phyloP scores from a whole-genome alignment of 2,888 invertebrate species.

The Limenitis camilla region DNA sequence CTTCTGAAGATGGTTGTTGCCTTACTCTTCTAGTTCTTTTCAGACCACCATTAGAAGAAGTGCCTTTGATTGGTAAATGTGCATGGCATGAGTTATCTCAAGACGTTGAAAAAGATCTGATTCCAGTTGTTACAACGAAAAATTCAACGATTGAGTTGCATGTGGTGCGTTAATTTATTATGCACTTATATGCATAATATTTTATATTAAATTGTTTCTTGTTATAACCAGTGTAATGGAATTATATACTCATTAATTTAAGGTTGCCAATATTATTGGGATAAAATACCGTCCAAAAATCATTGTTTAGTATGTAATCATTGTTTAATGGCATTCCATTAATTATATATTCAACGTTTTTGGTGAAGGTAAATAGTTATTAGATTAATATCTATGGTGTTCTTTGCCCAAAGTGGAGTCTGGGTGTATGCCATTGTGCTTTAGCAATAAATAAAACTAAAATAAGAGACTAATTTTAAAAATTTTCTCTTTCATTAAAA shows the following conservation, averaged over 20 bases:
- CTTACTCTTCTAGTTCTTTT: constrained; percentile 88
- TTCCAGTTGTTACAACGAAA: constrained; percentile 79
- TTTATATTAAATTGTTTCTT: neutral
- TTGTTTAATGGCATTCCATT: too few species aligned
- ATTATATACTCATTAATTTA: constrained; percentile 3
- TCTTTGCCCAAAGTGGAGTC: too few species aligned
- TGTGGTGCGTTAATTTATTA: constrained; percentile 79
- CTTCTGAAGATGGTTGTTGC: constrained; percentile 82
- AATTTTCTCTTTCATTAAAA: too few species aligned
- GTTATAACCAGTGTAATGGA: neutral
- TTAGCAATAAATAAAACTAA: too few species aligned
- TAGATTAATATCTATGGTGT: too few species aligned
- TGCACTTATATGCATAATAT: neutral
- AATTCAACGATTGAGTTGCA: constrained; percentile 87
- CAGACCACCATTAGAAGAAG: constrained; percentile 88
- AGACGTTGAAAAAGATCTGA: constrained; percentile 79
- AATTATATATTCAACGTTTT: too few species aligned
- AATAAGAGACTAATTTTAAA: too few species aligned
- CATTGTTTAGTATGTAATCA: constrained; percentile 3
- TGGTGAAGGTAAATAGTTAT: too few species aligned
- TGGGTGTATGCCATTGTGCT: too few species aligned
- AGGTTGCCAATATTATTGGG: constrained; percentile 5
- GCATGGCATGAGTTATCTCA: constrained; percentile 88
- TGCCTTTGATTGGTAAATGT: constrained; percentile 89
- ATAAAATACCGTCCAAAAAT: constrained; percentile 7